These are phyloP conservation scores for Apodemus agrarius DNA, from an alignment of 2,797 vertebrate species.

Conservation along the genomic window DNA sequence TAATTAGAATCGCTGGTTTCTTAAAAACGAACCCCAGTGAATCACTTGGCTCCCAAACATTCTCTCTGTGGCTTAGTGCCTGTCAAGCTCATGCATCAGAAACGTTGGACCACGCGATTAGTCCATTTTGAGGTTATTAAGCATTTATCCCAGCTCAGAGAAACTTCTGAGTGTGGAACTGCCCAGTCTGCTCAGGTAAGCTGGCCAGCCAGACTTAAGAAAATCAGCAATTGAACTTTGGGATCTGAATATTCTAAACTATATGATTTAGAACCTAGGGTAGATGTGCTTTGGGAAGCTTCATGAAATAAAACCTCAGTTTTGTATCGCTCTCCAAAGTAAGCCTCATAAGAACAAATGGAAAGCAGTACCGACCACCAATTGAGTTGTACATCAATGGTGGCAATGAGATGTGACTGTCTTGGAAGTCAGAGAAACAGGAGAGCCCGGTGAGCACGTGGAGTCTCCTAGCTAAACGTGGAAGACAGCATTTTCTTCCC, in stretches of 20 bases:
- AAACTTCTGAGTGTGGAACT: not conserved
- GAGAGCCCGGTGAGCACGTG: not conserved
- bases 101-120: not conserved
- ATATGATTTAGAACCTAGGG: not conserved
- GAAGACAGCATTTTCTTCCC: not conserved
- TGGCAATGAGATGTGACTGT: not conserved
- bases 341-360: not conserved
- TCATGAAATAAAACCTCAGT: not conserved
- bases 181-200: not conserved
- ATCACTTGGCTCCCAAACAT: not conserved
- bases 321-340: slow-evolving; percentile 4
- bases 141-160: not conserved
- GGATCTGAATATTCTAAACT: not conserved
- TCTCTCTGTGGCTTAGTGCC: not conserved
- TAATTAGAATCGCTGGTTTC: not conserved
- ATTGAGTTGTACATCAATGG: not conserved
- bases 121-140: not conserved
- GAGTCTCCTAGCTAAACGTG: not conserved
- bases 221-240: not conserved
- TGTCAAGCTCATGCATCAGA: not conserved
- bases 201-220: not conserved
- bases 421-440: not conserved
- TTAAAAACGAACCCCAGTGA: not conserved
- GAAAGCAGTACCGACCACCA: not conserved
- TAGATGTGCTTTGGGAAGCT: not conserved